Evolutionary conservation across 2,888 invertebrate species (phyloP), one percentile per base, ranked within the genome.

Genomic region (Ophion slaviceki): DNA sequence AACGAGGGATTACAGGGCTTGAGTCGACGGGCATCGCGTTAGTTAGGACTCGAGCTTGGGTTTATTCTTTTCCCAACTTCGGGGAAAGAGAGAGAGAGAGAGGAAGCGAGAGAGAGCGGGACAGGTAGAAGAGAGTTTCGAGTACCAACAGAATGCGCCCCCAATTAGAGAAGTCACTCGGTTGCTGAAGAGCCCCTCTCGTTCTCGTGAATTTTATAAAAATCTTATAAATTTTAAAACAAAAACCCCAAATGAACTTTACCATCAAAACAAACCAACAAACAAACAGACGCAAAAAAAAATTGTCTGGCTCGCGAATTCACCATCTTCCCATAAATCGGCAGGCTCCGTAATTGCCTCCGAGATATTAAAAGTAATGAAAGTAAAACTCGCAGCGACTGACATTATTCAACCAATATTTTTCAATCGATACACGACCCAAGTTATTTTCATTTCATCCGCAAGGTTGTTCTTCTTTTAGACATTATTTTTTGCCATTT

Each of bases 131-230:
- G 36, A n/a, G 72, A 72, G n/a, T 72, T 67, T 78, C 70, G 75
- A 79, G 75, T 47, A 57, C 47, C 59, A 59, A 80, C 71, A 20
- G 40, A 80, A 85, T 87, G 79, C 85, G 66, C 78, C 85, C 80
- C 86, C 84, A 85, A 87, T 87, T 86, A 87, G 82, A 75, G 81
- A 82, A 82, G 61, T 17, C 53, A 80, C 81, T 75, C 80, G 80
- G 8, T 40, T 40, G 40, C 59, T 80, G 83, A 80, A 11, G 47
- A 75, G 64, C 68, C 57, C 32, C 66, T 88, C 77, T 87, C 88
- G 88, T 86, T 85, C 87, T 85, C 88, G 87, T 86, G 88, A 88
- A 90, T 91, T 90, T 77, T 77, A 72, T 64, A 85, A 74, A 83
- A 82, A 40, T 40, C 40, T 8, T 40, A 7, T 40, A 7, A 7